phyloP scores from a whole-genome alignment of 2,113 vertebrate genomes.

The Glaucomys volans region DNA sequence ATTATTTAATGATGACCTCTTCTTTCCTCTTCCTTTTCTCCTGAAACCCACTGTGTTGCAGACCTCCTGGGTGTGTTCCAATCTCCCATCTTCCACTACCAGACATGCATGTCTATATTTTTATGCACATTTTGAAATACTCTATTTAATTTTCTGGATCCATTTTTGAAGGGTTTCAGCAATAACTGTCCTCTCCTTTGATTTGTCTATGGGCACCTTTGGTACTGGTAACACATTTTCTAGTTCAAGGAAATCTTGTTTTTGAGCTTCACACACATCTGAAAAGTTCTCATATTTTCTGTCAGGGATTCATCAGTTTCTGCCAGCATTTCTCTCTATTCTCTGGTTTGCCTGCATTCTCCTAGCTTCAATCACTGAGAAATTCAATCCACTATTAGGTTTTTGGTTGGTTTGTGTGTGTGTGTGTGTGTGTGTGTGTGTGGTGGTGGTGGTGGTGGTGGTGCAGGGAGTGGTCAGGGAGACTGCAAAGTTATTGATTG shows the following conservation, averaged over 20 bases:
- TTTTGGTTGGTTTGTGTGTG: too few relatives aligned
- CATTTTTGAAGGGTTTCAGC: slow-evolving; percentile 1
- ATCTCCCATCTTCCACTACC: slow-evolving; percentile 57
- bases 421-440: too few relatives aligned
- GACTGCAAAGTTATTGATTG: not conserved
- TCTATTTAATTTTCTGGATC: slow-evolving; percentile 27
- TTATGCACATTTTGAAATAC: slow-evolving; percentile 56
- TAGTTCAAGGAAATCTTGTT: slow-evolving; percentile 15
- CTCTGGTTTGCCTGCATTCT: not conserved
- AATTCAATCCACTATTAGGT: not conserved
- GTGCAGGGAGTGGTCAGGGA: not conserved
- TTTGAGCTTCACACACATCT: not conserved
- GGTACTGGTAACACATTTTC: slow-evolving; percentile 20
- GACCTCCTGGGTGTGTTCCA: slow-evolving; percentile 12
- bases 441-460: too few relatives aligned
- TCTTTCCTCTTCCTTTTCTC: not conserved
- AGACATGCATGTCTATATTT: slow-evolving; percentile 69
- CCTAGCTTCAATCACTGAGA: not conserved
- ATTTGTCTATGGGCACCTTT: not conserved
- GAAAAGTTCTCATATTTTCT: not conserved
- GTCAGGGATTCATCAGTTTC: not conserved
- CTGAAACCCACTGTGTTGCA: slow-evolving; percentile 17
- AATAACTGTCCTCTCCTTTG: not conserved
- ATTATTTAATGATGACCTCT: slow-evolving; percentile 18
- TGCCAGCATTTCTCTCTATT: not conserved